Evolutionary conservation across 2,113 vertebrate species (phyloP).

Genomic region (Sisor rabdophorus): DNA sequence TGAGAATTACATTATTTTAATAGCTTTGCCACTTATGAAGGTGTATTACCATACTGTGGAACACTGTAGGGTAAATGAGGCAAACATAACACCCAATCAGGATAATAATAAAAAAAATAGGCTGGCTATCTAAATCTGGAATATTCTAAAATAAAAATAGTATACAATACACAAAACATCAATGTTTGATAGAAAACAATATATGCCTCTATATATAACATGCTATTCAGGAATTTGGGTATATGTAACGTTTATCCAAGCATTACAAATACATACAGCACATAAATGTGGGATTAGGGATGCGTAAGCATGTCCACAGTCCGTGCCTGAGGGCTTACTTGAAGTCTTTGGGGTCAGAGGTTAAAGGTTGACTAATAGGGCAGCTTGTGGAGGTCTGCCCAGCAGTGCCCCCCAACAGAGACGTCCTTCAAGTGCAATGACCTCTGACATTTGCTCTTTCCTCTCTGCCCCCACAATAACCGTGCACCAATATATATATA

Average conservation of each 20-base stretch:
- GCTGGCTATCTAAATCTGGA: conserved; percentile 7
- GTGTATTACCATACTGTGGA: conserved; percentile 13
- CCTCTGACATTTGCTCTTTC: conserved; percentile 51
- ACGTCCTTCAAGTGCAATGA: conserved; percentile 60
- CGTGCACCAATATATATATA: conserved; percentile 40
- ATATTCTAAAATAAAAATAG: background rate
- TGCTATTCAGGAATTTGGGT: too few species aligned
- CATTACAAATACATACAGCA: conserved; percentile 28
- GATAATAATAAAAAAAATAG: background rate
- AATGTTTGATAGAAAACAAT: background rate
- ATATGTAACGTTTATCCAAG: background rate
- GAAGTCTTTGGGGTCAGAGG: conserved; percentile 47
- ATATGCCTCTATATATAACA: too few species aligned
- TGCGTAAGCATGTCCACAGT: conserved; percentile 60
- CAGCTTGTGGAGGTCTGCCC: conserved; percentile 59
- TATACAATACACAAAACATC: background rate
- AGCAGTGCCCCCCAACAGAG: conserved; percentile 48
- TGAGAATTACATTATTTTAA: conserved; percentile 41
- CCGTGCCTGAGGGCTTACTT: conserved; percentile 54
- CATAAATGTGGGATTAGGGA: conserved; percentile 51
- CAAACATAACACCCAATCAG: conserved; percentile 6
- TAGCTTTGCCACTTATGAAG: conserved; percentile 16
- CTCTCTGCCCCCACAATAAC: conserved; percentile 34
- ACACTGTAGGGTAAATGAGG: background rate
- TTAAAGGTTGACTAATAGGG: conserved; percentile 71